Percentiles rank a stretch among this genome's conserved stretches.
These are phyloP conservation scores for Drosophila grimshawi DNA, from an alignment of 1,140 invertebrate genomes.

Conservation along the genomic window DNA sequence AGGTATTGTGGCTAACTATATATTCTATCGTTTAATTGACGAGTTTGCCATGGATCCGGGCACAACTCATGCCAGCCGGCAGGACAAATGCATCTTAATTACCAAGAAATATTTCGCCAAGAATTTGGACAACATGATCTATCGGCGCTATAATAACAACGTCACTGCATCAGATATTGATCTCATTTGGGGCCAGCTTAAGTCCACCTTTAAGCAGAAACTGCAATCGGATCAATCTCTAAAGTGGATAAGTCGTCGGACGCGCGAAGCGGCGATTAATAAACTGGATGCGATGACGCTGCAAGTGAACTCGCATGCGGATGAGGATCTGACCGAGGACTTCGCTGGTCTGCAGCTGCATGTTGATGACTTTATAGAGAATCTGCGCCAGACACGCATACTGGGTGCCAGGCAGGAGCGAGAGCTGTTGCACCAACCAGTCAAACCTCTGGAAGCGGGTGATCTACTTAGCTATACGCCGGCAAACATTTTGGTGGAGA, in stretches of 20 bases:
- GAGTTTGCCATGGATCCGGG: slow-evolving; percentile 40
- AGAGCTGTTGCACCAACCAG: slow-evolving; percentile 43
- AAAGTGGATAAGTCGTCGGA: slow-evolving; percentile 49
- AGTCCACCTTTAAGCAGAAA: slow-evolving; percentile 52
- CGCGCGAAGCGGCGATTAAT: slow-evolving; percentile 51
- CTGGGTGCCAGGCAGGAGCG: slow-evolving; percentile 18
- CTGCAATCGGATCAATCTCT: slow-evolving; percentile 39
- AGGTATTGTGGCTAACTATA: slow-evolving; percentile 66
- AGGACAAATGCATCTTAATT: slow-evolving; percentile 36
- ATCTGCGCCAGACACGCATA: slow-evolving; percentile 28
- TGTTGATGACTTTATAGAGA: slow-evolving; percentile 45
- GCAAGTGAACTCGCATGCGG: slow-evolving; percentile 61
- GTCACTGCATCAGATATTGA: slow-evolving; percentile 58
- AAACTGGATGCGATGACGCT: slow-evolving; percentile 68
- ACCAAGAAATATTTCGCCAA: slow-evolving; percentile 67
- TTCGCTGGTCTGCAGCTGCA: slow-evolving; percentile 50
- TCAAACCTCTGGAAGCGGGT: slow-evolving; percentile 59
- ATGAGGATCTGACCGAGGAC: slow-evolving; percentile 61
- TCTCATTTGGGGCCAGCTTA: slow-evolving; percentile 64
- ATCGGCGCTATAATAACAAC: slow-evolving; percentile 51
- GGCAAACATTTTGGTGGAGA: slow-evolving; percentile 71
- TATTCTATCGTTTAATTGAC: slow-evolving; percentile 56
- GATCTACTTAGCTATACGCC: slow-evolving; percentile 66
- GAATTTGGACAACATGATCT: slow-evolving; percentile 75
- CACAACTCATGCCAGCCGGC: slow-evolving; percentile 11